phyloP scores from a whole-genome alignment of 2,888 invertebrate genomes.

The Cantharis flavilabris region DNA sequence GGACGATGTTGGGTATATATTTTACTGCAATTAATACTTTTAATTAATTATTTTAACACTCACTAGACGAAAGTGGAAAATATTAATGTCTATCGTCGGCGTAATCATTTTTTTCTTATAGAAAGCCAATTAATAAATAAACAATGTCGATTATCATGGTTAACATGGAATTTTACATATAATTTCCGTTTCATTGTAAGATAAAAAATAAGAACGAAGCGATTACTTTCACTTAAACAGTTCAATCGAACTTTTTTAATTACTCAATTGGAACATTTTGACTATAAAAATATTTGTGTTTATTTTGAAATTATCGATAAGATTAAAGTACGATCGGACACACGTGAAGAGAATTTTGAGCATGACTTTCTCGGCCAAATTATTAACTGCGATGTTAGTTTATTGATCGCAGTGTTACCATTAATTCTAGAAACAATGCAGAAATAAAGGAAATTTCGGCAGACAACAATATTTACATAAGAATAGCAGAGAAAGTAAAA shows the following conservation, averaged over 20 bases:
- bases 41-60: not conserved
- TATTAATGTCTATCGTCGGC: not conserved
- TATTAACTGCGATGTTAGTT: not conserved
- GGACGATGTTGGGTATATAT: not conserved
- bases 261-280: not conserved
- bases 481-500: not conserved
- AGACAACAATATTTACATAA: not conserved
- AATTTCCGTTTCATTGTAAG: slow-evolving; percentile 3
- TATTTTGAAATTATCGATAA: not conserved
- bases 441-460: not conserved
- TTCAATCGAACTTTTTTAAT: not conserved
- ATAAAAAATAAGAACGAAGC: not conserved
- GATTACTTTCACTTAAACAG: not conserved
- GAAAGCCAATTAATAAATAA: not conserved
- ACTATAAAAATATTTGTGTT: not conserved
- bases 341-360: not conserved
- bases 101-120: not conserved
- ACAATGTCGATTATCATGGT: not conserved
- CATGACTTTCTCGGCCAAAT: not conserved
- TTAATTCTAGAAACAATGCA: not conserved
- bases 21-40: not conserved
- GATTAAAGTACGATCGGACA: not conserved
- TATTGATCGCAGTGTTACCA: not conserved
- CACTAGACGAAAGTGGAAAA: not conserved
- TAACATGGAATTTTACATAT: not conserved